Evolutionary conservation across 2,888 invertebrate genomes (phyloP).

Genomic region (Hyposoter didymator): DNA sequence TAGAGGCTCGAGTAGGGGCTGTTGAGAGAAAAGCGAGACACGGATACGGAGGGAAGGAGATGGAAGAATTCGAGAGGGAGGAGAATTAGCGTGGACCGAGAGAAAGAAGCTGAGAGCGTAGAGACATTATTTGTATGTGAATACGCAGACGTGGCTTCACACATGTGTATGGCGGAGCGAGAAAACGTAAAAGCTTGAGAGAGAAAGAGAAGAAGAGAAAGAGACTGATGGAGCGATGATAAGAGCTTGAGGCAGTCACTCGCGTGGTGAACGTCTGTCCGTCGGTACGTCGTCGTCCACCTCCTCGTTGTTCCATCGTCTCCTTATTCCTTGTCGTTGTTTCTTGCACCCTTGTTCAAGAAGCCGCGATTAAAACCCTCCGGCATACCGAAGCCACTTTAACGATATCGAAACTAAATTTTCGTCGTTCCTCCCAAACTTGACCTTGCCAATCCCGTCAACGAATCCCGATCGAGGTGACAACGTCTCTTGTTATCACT

Average conservation of each 20-base stretch:
- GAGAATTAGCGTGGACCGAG: constrained; percentile 59
- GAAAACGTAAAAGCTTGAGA: constrained; percentile 47
- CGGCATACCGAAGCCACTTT: constrained; percentile 1
- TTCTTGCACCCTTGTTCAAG: constrained; percentile 35
- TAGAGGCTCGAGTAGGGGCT: constrained; percentile 36
- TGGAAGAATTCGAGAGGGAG: constrained; percentile 50
- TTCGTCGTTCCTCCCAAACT: not conserved
- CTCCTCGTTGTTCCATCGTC: constrained; percentile 64
- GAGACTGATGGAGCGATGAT: constrained; percentile 82
- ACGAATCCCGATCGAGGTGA: constrained; percentile 75
- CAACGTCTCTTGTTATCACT: constrained; percentile 78
- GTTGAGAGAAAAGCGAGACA: constrained; percentile 44
- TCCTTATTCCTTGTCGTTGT: constrained; percentile 40
- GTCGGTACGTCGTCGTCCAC: constrained; percentile 69
- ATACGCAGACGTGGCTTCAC: constrained; percentile 27
- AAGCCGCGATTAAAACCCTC: constrained; percentile 28
- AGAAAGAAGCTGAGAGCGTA: constrained; percentile 65
- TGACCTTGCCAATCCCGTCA: constrained; percentile 74
- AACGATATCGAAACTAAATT: constrained; percentile 32
- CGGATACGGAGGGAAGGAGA: constrained; percentile 48
- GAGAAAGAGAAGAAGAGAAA: constrained; percentile 63
- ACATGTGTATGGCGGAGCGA: constrained; percentile 51
- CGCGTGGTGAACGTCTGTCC: constrained; percentile 75
- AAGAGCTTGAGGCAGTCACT: constrained; percentile 79
- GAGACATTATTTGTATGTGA: constrained; percentile 20